phyloP scores from a whole-genome alignment of 2,888 invertebrate species.

The Tyria jacobaeae region DNA sequence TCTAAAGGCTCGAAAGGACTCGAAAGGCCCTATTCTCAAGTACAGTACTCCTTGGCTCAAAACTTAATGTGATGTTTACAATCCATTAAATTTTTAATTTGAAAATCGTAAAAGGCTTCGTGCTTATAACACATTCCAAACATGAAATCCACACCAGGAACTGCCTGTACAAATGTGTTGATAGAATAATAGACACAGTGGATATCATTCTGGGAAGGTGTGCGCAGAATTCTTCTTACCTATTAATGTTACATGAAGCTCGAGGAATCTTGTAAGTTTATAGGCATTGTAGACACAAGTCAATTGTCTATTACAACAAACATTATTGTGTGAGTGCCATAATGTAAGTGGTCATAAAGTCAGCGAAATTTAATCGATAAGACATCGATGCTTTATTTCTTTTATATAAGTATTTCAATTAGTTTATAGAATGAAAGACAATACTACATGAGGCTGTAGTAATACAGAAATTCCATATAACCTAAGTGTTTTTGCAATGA shows the following conservation, averaged over 20 bases:
- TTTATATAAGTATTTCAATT: neutral
- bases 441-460: neutral
- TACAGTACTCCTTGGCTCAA: too few relatives aligned
- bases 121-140: neutral
- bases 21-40: too few relatives aligned
- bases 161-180: neutral
- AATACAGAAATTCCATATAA: neutral
- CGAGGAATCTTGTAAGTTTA: slow-evolving; percentile 10
- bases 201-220: slow-evolving; percentile 10
- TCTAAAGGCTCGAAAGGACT: too few relatives aligned
- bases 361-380: neutral
- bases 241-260: slow-evolving; percentile 16
- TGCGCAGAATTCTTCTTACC: slow-evolving; percentile 5
- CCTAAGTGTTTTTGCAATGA: too few relatives aligned
- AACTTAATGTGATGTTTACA: too few relatives aligned
- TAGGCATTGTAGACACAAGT: neutral
- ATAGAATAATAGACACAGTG: slow-evolving; percentile 4
- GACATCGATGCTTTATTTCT: neutral
- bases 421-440: neutral
- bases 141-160: neutral
- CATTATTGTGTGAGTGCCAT: neutral
- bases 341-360: neutral
- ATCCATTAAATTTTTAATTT: neutral
- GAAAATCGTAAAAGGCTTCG: neutral
- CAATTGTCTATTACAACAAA: slow-evolving; percentile 15